Evolutionary conservation across 2,888 invertebrate genomes (phyloP), one percentile per base, ranked within the genome.

Genomic region (Apodemia zela): DNA sequence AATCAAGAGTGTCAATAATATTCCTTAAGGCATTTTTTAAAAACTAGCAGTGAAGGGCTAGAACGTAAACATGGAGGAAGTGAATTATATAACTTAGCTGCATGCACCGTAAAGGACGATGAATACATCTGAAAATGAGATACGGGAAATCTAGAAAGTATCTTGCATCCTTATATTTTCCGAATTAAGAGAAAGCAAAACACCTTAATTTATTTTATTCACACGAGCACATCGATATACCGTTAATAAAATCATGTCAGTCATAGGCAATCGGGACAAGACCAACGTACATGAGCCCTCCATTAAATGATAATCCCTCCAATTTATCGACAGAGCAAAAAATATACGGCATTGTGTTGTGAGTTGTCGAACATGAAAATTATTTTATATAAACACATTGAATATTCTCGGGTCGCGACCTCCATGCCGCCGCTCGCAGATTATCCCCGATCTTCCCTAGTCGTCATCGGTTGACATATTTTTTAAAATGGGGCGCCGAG

Each of bases 341-440:
- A 90, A 90, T 86, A 82, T 83, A 78, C 82, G 78, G 77, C 76
- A 88, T 91, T 91, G 90, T 90, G 85, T 85, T 75, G 83, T 74
- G 84, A 89, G 84, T 89, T 90, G 91, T 90, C 87, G 86, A 86
- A 90, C 90, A 90, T 82, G 89, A 88, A 91, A 89, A 90, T 91
- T 85, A 90, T 90, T 91, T 91, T 90, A 91, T 89, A 89, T 90
- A 89, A 89, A 88, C 87, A 86, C 88, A 91, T 91, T 90, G 81
- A 87, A 85, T 89, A 87, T 87, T 89, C 85, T 75, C 78, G 84
- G 79, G 80, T 78, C 81, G 78, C 78, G 84, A 79, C 82, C 84
- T 83, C 71, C 69, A 70, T 71, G 69, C 72, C 71, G 73, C 71
- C 71, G 73, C 76, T 73, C 75, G 81, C 80, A 84, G 85, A 87